Conservation (phyloP, 35 echinoderm and acorn worm genomes). For the Heliocidaris tuberculata region DNA sequence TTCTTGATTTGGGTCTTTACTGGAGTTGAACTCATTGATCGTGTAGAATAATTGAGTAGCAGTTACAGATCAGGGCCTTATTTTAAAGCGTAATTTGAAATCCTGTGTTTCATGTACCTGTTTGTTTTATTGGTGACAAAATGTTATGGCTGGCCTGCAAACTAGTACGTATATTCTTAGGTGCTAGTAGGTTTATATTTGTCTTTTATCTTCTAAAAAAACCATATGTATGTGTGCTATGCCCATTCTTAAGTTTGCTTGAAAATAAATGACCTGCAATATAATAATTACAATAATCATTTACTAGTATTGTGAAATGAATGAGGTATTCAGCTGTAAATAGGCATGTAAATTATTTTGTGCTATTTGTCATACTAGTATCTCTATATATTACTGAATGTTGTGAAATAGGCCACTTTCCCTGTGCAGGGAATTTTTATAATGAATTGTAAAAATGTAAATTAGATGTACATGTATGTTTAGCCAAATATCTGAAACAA, state of each 20-base stretch:
- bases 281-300: background rate
- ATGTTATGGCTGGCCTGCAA: too few relatives aligned
- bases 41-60: too few relatives aligned
- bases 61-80: too few relatives aligned
- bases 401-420: background rate
- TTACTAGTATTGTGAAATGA: background rate
- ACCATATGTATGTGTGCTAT: background rate
- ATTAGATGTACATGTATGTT: conserved; percentile 3
- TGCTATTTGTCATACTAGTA: background rate
- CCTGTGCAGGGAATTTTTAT: background rate
- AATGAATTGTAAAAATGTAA: background rate
- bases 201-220: too few relatives aligned
- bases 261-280: background rate
- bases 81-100: too few relatives aligned
- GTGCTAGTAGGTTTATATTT: too few relatives aligned
- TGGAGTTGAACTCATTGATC: too few relatives aligned
- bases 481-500: background rate
- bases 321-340: background rate
- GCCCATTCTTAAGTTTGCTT: background rate
- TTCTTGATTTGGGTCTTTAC: too few relatives aligned
- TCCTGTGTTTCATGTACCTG: too few relatives aligned
- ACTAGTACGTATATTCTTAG: too few relatives aligned
- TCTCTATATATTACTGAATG: background rate
- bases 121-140: too few relatives aligned
- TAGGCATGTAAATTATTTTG: background rate